Percentiles rank a stretch among this genome's conserved stretches.
Evolutionary conservation across 2,113 vertebrate species (phyloP).

Genomic region (Athene noctua): DNA sequence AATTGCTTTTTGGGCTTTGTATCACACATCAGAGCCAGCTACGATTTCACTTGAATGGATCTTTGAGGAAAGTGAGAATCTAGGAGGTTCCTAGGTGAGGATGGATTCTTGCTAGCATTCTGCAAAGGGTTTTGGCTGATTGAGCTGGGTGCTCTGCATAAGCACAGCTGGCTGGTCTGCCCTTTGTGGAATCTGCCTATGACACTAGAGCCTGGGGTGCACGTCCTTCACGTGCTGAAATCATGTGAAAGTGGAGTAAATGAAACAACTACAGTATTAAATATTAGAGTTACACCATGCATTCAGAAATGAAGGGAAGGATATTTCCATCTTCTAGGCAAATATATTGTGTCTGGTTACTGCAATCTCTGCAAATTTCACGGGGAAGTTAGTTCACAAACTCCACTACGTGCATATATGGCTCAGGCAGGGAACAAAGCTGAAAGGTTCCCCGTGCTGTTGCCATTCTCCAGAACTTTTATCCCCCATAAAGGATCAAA

Average conservation of each 20-base stretch:
- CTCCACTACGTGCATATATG: not conserved
- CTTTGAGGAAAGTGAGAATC: not conserved
- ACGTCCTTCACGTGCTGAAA: not conserved
- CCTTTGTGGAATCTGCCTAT: not conserved
- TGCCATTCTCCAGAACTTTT: not conserved
- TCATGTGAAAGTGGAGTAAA: not conserved
- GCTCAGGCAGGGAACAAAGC: not conserved
- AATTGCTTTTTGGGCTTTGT: not conserved
- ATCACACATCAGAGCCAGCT: not conserved
- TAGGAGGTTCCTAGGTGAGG: not conserved
- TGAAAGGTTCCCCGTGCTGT: not conserved
- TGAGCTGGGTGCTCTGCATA: not conserved
- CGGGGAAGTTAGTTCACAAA: not conserved
- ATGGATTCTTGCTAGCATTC: not conserved
- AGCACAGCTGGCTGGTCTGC: not conserved
- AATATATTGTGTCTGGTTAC: not conserved
- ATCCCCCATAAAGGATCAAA: not conserved
- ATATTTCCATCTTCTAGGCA: not conserved
- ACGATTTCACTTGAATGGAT: accelerated
- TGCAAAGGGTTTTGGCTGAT: not conserved
- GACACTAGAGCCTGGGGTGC: not conserved
- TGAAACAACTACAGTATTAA: not conserved
- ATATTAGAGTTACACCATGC: not conserved
- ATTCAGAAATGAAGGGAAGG: not conserved
- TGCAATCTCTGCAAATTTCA: not conserved